Evolutionary conservation across 2,113 vertebrate genomes (phyloP).

Genomic region (Limanda limanda): DNA sequence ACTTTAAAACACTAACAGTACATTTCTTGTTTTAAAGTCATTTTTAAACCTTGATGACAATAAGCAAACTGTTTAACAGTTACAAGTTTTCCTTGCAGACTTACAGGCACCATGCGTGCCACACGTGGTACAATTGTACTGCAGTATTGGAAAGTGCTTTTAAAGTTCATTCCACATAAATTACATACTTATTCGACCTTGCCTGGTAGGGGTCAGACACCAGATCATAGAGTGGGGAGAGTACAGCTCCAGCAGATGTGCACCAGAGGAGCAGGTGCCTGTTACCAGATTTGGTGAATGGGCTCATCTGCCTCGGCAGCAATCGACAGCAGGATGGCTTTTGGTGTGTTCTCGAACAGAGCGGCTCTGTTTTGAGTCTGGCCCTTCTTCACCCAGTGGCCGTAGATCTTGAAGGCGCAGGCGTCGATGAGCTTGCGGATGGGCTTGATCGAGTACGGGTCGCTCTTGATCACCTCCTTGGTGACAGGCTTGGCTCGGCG

Average conservation of each 20-base stretch:
- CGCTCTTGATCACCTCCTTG: slow-evolving; percentile 89
- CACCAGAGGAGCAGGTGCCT: slow-evolving; percentile 1
- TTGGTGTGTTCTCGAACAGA: slow-evolving; percentile 97
- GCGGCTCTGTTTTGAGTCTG: slow-evolving; percentile 96
- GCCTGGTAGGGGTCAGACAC: neutral
- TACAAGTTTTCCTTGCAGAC: neutral
- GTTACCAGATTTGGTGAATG: slow-evolving; percentile 66
- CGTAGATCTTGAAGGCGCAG: slow-evolving; percentile 95
- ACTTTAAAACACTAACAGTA: neutral
- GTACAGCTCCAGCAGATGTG: neutral
- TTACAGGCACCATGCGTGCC: neutral
- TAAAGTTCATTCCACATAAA: neutral
- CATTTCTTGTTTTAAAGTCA: too few species aligned
- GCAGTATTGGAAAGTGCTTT: neutral
- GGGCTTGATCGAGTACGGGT: slow-evolving; percentile 93
- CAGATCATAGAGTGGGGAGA: neutral
- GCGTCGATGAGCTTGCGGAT: slow-evolving; percentile 94
- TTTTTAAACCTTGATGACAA: too few species aligned
- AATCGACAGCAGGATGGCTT: slow-evolving; percentile 90
- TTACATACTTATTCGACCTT: neutral
- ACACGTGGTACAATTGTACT: neutral
- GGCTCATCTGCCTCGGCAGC: slow-evolving; percentile 79
- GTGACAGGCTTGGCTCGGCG: slow-evolving; percentile 90
- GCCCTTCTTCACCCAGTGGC: slow-evolving; percentile 99
- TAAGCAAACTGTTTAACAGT: neutral